These are phyloP conservation scores for Pachypsylla venusta DNA, from an alignment of 1,140 invertebrate genomes.

Conservation along the genomic window DNA sequence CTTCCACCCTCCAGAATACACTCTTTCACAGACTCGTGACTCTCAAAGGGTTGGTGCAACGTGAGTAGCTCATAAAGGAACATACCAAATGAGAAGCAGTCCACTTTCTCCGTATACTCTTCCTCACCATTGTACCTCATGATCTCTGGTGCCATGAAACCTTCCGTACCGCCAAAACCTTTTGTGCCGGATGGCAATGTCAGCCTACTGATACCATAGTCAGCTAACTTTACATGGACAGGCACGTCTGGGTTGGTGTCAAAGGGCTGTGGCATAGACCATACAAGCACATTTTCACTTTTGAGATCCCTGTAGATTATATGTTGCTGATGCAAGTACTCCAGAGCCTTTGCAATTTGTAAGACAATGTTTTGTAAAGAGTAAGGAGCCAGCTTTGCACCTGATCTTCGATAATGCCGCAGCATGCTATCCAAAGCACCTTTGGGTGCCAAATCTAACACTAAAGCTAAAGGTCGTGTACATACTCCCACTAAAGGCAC, in stretches of 20 bases:
- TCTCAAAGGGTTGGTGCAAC: conserved; percentile 83
- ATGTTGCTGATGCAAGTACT: conserved; percentile 85
- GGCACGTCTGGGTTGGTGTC: conserved; percentile 42
- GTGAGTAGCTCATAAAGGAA: conserved; percentile 92
- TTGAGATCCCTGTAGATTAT: conserved; percentile 96
- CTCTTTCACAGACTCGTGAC: conserved; percentile 90
- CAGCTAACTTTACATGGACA: conserved; percentile 84
- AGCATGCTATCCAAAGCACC: conserved; percentile 75
- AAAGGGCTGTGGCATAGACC: conserved; percentile 72
- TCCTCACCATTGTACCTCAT: conserved; percentile 96
- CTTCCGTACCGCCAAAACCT: conserved; percentile 93
- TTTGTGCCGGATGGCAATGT: conserved; percentile 82
- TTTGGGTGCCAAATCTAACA: conserved; percentile 79
- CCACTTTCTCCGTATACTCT: conserved; percentile 97
- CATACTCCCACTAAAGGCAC: conserved; percentile 61
- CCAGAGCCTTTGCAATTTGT: conserved; percentile 84
- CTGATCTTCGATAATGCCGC: conserved; percentile 64
- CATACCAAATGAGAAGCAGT: conserved; percentile 99
- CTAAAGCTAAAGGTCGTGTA: conserved; percentile 38
- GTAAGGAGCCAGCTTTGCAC: conserved; percentile 59
- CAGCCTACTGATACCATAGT: conserved; percentile 86
- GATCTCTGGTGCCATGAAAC: conserved; percentile 98
- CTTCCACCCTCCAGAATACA: conserved; percentile 86
- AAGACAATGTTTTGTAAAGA: conserved; percentile 72
- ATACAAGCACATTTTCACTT: conserved; percentile 95